A percentile compares a stretch with the other conserved stretches of the same genome.
phyloP scores from a whole-genome alignment of 2,113 vertebrate species.

The Paramisgurnus dabryanus region DNA sequence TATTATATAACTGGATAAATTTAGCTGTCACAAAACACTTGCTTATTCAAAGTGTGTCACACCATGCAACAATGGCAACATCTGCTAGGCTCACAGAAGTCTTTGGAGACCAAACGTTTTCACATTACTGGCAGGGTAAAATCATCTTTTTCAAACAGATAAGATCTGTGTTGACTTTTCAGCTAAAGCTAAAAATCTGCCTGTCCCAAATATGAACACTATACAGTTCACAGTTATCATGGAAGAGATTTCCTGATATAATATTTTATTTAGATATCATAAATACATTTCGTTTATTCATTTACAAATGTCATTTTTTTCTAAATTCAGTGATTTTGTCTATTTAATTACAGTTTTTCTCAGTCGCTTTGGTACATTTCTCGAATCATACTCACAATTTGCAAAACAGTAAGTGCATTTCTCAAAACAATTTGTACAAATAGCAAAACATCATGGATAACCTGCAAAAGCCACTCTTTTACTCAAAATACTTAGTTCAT shows the following conservation, averaged over 20 bases:
- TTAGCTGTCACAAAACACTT: conserved; percentile 22
- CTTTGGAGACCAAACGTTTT: conserved; percentile 2
- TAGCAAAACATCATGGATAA: too few relatives aligned
- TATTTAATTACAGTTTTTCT: too few relatives aligned
- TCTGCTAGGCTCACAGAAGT: conserved; percentile 23
- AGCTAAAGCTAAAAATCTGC: background rate
- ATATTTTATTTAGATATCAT: background rate
- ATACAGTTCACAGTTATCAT: background rate
- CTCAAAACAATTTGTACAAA: too few relatives aligned
- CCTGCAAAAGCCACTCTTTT: too few relatives aligned
- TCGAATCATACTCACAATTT: too few relatives aligned
- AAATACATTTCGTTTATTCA: too few relatives aligned
- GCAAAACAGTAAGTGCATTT: too few relatives aligned
- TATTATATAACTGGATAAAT: conserved; percentile 13
- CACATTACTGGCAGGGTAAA: conserved; percentile 9
- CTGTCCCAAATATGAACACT: background rate
- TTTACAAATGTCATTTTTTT: too few relatives aligned
- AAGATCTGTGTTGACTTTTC: conserved; percentile 30
- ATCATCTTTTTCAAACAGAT: conserved; percentile 5
- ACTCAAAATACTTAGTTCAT: too few relatives aligned
- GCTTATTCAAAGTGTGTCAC: conserved; percentile 6
- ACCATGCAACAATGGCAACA: conserved; percentile 19
- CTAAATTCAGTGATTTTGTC: too few relatives aligned
- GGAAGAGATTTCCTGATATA: background rate
- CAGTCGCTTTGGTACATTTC: too few relatives aligned